Conservation (phyloP, 2,888 invertebrate species). For the Zootermopsis nevadensis region DNA sequence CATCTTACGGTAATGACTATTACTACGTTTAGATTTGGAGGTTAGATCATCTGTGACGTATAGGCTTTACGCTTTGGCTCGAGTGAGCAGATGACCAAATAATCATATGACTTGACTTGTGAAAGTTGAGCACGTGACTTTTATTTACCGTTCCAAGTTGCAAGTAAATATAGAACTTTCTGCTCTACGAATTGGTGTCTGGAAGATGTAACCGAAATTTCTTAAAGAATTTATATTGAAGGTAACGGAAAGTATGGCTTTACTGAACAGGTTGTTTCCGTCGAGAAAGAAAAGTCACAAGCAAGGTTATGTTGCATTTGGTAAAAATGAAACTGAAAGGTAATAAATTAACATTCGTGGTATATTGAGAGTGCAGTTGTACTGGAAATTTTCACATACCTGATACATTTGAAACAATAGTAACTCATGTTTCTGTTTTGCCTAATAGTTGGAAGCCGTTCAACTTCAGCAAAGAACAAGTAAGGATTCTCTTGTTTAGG, state of each 20-base stretch:
- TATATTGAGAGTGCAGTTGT: neutral
- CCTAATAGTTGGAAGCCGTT: constrained; percentile 68
- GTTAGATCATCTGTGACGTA: no score
- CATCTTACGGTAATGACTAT: neutral
- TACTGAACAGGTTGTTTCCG: constrained; percentile 79
- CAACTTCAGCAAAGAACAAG: constrained; percentile 72
- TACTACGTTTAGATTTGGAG: constrained; percentile 13
- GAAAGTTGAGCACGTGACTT: constrained; percentile 52
- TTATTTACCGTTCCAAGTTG: constrained; percentile 51
- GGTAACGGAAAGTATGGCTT: constrained; percentile 68
- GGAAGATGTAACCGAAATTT: constrained; percentile 32
- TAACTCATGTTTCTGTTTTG: neutral
- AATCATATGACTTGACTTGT: constrained; percentile 53
- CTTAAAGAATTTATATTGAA: constrained; percentile 11
- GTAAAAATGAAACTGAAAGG: constrained; percentile 52
- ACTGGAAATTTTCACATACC: neutral
- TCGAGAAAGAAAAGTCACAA: constrained; percentile 68
- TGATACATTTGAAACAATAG: neutral
- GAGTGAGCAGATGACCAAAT: constrained; percentile 50
- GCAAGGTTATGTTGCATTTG: constrained; percentile 46
- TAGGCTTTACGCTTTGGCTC: neutral
- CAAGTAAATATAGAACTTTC: constrained; percentile 45
- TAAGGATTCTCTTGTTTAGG: constrained; percentile 84
- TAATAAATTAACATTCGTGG: constrained; percentile 38
- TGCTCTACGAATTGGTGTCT: constrained; percentile 3